Evolutionary conservation across 2,797 vertebrate species (phyloP), one percentile per base, ranked within the genome.

Genomic region (Myotis vivesi): DNA sequence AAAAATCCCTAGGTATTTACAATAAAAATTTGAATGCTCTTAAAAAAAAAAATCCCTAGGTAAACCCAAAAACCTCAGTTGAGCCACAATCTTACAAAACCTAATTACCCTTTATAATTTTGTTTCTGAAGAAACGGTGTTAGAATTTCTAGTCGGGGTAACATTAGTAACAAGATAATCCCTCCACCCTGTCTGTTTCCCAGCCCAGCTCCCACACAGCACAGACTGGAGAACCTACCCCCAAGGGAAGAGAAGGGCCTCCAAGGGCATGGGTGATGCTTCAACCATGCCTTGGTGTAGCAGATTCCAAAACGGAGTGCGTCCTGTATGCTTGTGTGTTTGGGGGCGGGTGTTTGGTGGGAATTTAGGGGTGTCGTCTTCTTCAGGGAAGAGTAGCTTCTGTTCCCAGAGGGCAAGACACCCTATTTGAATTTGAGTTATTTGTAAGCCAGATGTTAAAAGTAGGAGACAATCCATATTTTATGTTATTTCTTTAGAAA

Each of bases 101-200:
- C 38, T 28, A 75, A 71, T 36, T 13, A 53, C 11, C 22, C 66
- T 80, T 80, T 75, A 55, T 30, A 81, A 62, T 53, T 90, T 76
- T 79, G n/a, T 87, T 82, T 73, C 57, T 79, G 57, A 85, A 87
- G 93, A 71, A 87, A 87, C 46, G 38, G 80, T 28, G 44, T 51
- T 69, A 85, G 55, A 51, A 83, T 49, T 33, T 93, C 53, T 68
- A 73, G 69, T 71, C 55, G 17, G 8, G 44, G 76, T 66, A 68
- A 22, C 49, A 68, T 44, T n/a, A 88, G 72, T 72, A 85, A 84
- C 3, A n/a, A 57, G 93, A 33, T 59, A 87, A 79, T 6, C 9
- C 23, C 19, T 55, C 72, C 16, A n/a, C 13, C 20, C 46, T 38
- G 4, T 44, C 25, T 73, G 38, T 59, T 66, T 6, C 53, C 41